Evolutionary conservation across 2,113 vertebrate genomes (phyloP), one percentile per base, ranked within the genome.

Genomic region (Gnathonemus longibarbis): DNA sequence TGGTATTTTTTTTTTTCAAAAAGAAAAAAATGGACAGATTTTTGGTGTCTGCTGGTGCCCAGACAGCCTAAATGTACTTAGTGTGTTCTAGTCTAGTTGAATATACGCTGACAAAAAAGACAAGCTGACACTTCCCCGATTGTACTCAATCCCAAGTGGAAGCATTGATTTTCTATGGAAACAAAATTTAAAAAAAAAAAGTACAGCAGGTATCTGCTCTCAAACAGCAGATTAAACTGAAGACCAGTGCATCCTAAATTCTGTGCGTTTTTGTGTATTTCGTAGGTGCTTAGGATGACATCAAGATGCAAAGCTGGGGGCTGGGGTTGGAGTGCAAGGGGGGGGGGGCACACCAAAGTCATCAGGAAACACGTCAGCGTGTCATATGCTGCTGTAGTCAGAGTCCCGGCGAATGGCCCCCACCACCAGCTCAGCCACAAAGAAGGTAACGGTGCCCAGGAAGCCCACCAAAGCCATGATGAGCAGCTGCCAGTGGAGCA

Each of bases 401-500:
- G 96, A 96, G 88, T 96, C 94, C 24, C 93, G 94, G 90, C 94
- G 93, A 42, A 42, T 91, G 52, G 94, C 91, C 15, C 94, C 95
- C 0, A 96, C 96, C 39, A 92, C 39, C 96, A 95, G 94, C 91
- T 99, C 98, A 50, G 97, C 97, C 0, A 93, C 5, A 83, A 99
- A 98, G 94, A 99, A 99, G 8, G 97, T 96, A 0, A 98, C 17
- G 0, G 98, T 95, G 1, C 98, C 98, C 58, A 96, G 93, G 84
- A 99, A 97, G 0, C 98, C 97, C 56, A 95, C 83, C 1, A 97
- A 0, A 70, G 97, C 97, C 97, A 99, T 97, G 95, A 99, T 96
- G 91, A 99, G 96, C 83, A 99, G 97, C 90, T 99, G 98, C 98
- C 98, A 99, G 90, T 98, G 97, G 24, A 99, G 97, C 39, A 98